Conservation (phyloP, 2,797 vertebrate genomes). For the Lutjanus argentimaculatus region DNA sequence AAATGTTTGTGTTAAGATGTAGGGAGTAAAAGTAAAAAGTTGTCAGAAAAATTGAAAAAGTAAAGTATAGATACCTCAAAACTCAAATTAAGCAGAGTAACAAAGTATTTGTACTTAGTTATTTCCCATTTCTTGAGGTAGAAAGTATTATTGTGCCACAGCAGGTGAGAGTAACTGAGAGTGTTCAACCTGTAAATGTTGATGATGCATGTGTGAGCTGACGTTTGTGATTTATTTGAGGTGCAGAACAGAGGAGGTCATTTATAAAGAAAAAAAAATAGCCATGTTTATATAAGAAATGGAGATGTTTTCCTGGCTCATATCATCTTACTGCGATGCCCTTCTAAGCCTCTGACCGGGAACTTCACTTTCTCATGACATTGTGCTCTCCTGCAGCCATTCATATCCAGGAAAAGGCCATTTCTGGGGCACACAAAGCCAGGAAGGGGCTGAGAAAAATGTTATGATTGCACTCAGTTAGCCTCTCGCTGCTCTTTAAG, state of each 20-base stretch:
- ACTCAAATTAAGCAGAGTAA: too few species aligned
- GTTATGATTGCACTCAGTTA: conserved; percentile 71
- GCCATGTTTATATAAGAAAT: background rate
- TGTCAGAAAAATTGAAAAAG: too few species aligned
- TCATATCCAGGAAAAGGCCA: conserved; percentile 75
- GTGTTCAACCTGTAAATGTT: background rate
- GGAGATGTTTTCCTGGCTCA: background rate
- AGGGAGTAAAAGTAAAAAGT: too few species aligned
- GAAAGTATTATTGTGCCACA: conserved; percentile 1
- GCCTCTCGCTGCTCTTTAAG: conserved; percentile 67
- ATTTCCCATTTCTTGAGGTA: background rate
- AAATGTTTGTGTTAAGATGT: too few species aligned
- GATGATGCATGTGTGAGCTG: background rate
- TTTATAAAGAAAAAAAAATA: background rate
- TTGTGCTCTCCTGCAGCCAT: conserved; percentile 59
- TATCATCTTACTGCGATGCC: conserved; percentile 33
- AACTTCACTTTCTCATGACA: conserved; percentile 74
- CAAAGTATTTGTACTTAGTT: too few species aligned
- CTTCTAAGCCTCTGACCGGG: conserved; percentile 32
- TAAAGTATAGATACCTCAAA: too few species aligned
- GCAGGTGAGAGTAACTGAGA: conserved; percentile 6
- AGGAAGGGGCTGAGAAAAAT: conserved; percentile 81
- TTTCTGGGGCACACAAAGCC: conserved; percentile 81
- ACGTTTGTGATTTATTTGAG: background rate
- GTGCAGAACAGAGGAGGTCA: background rate